Percentiles rank a stretch among this genome's conserved stretches.
Evolutionary conservation across 1,140 invertebrate species (phyloP).

Genomic region (Drosophila nebulosa): DNA sequence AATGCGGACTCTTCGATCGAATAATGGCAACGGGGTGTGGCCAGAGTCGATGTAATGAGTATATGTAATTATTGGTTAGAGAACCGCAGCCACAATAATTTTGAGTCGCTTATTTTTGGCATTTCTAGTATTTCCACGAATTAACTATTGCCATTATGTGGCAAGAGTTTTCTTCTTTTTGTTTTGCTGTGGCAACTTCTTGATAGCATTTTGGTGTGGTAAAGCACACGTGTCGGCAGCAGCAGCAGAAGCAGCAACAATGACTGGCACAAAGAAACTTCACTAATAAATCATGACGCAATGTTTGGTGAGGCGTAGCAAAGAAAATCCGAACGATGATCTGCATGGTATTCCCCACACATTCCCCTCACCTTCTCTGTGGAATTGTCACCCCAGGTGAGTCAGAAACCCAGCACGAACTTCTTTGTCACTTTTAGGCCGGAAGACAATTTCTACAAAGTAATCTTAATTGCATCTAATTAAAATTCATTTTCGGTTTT

Average conservation of each 20-base stretch:
- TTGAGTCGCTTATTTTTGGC: conserved; percentile 14
- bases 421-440: not conserved
- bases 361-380: not conserved
- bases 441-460: conserved; percentile 30
- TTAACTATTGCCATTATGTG: not conserved
- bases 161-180: conserved; percentile 14
- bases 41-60: conserved; percentile 14
- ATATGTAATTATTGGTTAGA: conserved; percentile 53
- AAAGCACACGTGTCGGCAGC: not conserved
- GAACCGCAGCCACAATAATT: conserved; percentile 38
- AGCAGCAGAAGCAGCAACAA: not conserved
- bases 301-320: conserved; percentile 53
- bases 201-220: not conserved
- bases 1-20: conserved; percentile 25
- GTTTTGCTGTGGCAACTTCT: not conserved
- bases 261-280: conserved; percentile 47
- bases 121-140: conserved; percentile 22
- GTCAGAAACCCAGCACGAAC: conserved; percentile 17
- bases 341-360: conserved; percentile 3
- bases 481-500: no score
- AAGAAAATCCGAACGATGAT: no score
- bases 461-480: conserved; percentile 64
- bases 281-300: conserved; percentile 37
- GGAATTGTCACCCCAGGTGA: conserved; percentile 7
- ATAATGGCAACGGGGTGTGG: conserved; percentile 35